Percentiles rank a stretch among this genome's conserved stretches.
Conservation (phyloP, 2,113 vertebrate genomes). For the Oncorhynchus gorbuscha region DNA sequence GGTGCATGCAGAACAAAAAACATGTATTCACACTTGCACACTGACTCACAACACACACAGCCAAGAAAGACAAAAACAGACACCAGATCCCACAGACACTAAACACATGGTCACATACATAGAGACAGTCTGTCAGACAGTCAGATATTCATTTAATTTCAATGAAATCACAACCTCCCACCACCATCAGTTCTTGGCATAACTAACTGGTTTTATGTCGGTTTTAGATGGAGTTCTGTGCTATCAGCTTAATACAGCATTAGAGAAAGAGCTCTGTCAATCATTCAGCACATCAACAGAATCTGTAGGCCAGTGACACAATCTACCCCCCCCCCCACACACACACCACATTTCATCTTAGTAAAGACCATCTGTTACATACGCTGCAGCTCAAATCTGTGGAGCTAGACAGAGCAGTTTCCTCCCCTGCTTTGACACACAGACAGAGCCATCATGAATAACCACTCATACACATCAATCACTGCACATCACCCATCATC, state of each 20-base stretch:
- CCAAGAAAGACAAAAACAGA: too few relatives aligned
- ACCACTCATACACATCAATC: conserved; percentile 34
- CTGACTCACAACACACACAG: background rate
- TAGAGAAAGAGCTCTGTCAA: conserved; percentile 54
- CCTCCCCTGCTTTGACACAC: conserved; percentile 13
- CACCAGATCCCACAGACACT: background rate
- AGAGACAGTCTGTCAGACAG: conserved; percentile 8
- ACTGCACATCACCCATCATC: conserved; percentile 11
- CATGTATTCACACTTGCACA: background rate
- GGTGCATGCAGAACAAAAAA: background rate
- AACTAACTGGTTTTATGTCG: conserved; percentile 33
- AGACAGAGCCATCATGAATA: background rate
- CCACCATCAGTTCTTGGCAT: conserved; percentile 27
- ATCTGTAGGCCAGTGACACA: conserved; percentile 49
- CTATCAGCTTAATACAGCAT: conserved; percentile 72
- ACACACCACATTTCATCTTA: conserved; percentile 48
- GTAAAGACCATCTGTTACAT: conserved; percentile 69
- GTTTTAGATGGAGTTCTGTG: conserved; percentile 35
- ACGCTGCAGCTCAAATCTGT: conserved; percentile 37
- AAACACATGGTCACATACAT: background rate
- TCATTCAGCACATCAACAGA: conserved; percentile 38
- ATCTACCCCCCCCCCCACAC: background rate
- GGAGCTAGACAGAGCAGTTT: conserved; percentile 31
- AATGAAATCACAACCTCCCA: conserved; percentile 10
- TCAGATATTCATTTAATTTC: conserved; percentile 18